Base-by-base conservation (phyloP, 2,113 vertebrate species). In the Sinocyclocheilus anshuiensis region DNA sequence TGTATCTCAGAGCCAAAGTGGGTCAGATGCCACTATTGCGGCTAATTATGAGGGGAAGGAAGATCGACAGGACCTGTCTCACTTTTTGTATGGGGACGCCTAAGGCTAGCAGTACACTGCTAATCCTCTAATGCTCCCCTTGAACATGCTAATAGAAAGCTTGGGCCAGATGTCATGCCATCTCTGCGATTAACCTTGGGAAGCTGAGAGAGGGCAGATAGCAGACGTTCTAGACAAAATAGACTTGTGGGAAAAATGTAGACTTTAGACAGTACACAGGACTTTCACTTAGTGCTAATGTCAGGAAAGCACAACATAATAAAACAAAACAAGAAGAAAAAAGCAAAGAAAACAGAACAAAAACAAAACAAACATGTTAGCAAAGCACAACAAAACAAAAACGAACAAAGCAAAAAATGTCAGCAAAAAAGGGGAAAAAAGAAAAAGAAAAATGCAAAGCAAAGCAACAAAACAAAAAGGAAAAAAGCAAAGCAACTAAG, bases 71-170 rank as follows among this genome's bases (percentile, higher is more conserved):
- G 45, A 16, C 18, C 15, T 4, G 20, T 39, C 22, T 83, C 20
- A 1, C n/a, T 22, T n/a, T 57, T 83, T 74, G 24, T 57, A 55
- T 22, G 22, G 7, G 67, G 67, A 55, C 8, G 11, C 81, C 81
- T 24, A 50, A 55, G 50, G 50, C 50, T 12, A 69, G 26, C 5
- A 53, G 42, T 33, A n/a, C 67, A 50, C 67, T 48, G 45, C 11
- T 83, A 83, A 83, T 83, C 81, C 50, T 55, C 13, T 42, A 57
- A 72, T 42, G 29, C 50, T 83, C 50, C 22, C 15, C 10, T 4
- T 57, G 77, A 26, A 74, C 77, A 86, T 72, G 78, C 65, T 71
- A 59, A 79, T 29, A 72, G 84, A 79, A 74, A 74, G 65, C 29
- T 61, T 71, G 26, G 39, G 10, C 26, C 29, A 20, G 20, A 9